These are phyloP conservation scores for Stegodyphus mimosarum DNA, from an alignment of 1,140 invertebrate genomes.

Conservation along the genomic window DNA sequence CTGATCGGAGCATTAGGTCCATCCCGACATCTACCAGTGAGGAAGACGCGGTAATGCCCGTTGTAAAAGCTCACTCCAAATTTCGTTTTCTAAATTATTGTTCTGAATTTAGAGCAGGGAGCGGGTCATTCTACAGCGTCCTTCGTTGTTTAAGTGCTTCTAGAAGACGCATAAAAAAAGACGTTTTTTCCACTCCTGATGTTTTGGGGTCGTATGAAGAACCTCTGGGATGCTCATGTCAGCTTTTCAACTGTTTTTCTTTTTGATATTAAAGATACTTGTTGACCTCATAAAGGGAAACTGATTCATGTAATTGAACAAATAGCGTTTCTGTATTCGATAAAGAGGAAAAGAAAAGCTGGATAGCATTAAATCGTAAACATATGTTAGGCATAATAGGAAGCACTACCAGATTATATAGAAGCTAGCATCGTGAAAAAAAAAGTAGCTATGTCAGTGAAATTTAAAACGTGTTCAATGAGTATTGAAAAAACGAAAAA, in stretches of 20 bases:
- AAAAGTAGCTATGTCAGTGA: too few relatives aligned
- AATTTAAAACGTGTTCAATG: too few relatives aligned
- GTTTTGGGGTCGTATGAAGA: not conserved
- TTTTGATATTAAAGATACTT: not conserved
- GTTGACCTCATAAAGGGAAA: not conserved
- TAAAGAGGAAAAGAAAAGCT: not conserved
- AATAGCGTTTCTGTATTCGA: not conserved
- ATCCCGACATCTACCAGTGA: not conserved
- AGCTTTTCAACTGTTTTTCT: not conserved
- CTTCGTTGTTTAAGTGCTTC: not conserved
- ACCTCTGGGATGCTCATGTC: not conserved
- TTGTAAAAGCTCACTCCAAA: slow-evolving; percentile 15
- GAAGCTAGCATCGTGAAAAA: too few relatives aligned
- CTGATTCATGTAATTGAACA: not conserved
- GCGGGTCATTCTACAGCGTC: too few relatives aligned
- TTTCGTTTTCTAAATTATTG: not conserved
- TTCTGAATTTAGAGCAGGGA: not conserved
- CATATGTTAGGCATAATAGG: not conserved
- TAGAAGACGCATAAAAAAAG: not conserved
- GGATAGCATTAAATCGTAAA: not conserved
- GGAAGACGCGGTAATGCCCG: slow-evolving; percentile 12
- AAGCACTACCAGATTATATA: not conserved
- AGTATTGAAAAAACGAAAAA: too few relatives aligned
- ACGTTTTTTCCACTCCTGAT: not conserved
- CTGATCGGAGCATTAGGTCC: slow-evolving; percentile 29